phyloP scores from a whole-genome alignment of 2,797 vertebrate species.

The Peromyscus aztecus region DNA sequence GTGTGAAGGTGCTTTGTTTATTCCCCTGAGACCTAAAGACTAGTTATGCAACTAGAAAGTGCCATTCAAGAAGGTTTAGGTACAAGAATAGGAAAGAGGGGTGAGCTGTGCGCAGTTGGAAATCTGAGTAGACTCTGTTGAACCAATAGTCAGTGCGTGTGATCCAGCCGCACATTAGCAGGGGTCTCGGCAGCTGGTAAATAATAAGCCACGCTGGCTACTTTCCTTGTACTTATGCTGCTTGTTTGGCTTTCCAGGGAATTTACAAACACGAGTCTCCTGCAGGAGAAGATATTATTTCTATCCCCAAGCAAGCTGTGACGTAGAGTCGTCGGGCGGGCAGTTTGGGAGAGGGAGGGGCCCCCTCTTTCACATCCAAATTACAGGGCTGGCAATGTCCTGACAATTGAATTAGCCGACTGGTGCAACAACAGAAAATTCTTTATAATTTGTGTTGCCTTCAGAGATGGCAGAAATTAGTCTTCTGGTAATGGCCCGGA shows the following conservation, averaged over 20 bases:
- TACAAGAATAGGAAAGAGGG: background rate
- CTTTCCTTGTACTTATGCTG: background rate
- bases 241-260: background rate
- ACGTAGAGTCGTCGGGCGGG: background rate
- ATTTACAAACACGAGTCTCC: constrained; percentile 64
- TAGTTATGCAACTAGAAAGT: background rate
- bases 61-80: background rate
- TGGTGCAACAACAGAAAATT: constrained; percentile 18
- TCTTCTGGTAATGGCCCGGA: background rate
- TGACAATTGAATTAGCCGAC: constrained; percentile 64
- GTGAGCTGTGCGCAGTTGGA: background rate
- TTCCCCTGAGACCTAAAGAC: background rate
- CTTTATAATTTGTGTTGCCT: constrained; percentile 51
- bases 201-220: background rate
- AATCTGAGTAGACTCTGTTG: constrained; percentile 23
- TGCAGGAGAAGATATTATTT: constrained; percentile 33
- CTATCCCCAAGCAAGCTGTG: background rate
- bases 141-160: background rate
- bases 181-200: background rate
- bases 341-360: background rate
- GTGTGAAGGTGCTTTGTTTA: background rate
- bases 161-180: constrained; percentile 34
- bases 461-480: constrained; percentile 45
- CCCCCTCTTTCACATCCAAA: background rate
- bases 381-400: constrained; percentile 33